These are phyloP conservation scores for Drosophila willistoni DNA, from an alignment of 1,140 invertebrate genomes.

Conservation along the genomic window DNA sequence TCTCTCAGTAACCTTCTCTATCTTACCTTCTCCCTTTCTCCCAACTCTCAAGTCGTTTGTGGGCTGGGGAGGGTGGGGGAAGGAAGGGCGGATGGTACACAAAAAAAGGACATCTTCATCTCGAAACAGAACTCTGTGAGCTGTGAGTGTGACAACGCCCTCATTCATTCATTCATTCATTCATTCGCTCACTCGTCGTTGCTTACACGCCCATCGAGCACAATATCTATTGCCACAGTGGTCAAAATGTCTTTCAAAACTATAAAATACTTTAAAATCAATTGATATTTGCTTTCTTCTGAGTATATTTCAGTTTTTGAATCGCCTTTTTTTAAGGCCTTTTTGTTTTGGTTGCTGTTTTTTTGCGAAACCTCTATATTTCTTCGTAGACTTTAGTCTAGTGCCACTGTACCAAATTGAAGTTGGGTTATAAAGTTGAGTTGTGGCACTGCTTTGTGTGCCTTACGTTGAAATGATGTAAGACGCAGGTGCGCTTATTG, in stretches of 20 bases:
- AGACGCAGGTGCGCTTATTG: constrained; percentile 79
- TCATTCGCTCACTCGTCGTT: constrained; percentile 74
- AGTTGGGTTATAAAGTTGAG: constrained; percentile 11
- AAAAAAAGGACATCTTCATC: constrained; percentile 39
- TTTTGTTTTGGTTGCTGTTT: neutral
- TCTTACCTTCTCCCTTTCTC: neutral
- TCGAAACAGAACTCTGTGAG: constrained; percentile 35
- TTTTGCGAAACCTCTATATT: neutral
- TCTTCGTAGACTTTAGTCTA: too few relatives aligned
- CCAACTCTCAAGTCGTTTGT: neutral
- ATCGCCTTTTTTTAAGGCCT: neutral
- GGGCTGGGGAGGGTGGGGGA: too few relatives aligned
- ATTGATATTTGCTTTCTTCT: too few relatives aligned
- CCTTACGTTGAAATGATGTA: constrained; percentile 56
- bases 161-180: constrained; percentile 48
- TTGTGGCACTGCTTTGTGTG: constrained; percentile 4
- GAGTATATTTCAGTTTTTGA: too few relatives aligned
- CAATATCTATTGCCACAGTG: constrained; percentile 42
- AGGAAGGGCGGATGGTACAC: too few relatives aligned
- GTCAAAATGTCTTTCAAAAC: constrained; percentile 17
- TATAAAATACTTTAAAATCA: neutral
- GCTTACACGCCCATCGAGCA: constrained; percentile 78
- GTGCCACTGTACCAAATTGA: constrained; percentile 8
- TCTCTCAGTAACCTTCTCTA: neutral
- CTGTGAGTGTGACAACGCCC: constrained; percentile 64